Evolutionary conservation across 2,113 vertebrate species (phyloP).

Genomic region (Oncorhynchus tshawytscha): DNA sequence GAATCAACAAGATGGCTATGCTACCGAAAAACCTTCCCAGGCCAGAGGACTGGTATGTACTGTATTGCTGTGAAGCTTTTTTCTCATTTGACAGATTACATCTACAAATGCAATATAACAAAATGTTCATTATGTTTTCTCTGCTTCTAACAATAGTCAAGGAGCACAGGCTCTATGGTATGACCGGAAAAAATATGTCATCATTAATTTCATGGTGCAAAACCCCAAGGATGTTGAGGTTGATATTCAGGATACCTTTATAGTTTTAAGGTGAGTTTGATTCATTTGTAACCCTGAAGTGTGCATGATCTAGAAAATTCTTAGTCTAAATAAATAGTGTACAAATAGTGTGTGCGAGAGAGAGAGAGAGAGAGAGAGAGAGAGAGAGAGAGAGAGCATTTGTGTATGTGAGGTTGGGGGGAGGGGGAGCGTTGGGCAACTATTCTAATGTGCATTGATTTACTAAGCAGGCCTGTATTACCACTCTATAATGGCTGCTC

Average conservation of each 20-base stretch:
- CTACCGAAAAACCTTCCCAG: conserved; percentile 40
- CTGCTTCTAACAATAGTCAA: conserved; percentile 71
- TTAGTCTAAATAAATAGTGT: background rate
- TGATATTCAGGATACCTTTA: conserved; percentile 79
- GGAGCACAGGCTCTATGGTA: conserved; percentile 86
- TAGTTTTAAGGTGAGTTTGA: conserved; percentile 82
- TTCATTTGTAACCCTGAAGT: background rate
- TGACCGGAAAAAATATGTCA: conserved; percentile 89
- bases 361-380: too few relatives aligned
- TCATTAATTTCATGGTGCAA: conserved; percentile 86
- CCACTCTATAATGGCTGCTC: background rate
- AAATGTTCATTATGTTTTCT: background rate
- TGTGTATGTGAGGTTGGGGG: background rate
- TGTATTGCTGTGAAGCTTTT: background rate
- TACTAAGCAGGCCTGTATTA: background rate
- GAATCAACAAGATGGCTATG: conserved; percentile 25
- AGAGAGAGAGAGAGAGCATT: too few relatives aligned
- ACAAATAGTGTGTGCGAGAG: background rate
- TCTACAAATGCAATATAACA: background rate
- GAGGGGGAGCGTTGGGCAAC: background rate
- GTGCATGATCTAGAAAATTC: background rate
- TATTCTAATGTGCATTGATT: background rate
- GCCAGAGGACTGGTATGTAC: conserved; percentile 47
- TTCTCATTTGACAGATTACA: background rate
- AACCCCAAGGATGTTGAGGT: conserved; percentile 83